Evolutionary conservation across 2,888 invertebrate genomes (phyloP).

Genomic region (Pollenia amentaria): DNA sequence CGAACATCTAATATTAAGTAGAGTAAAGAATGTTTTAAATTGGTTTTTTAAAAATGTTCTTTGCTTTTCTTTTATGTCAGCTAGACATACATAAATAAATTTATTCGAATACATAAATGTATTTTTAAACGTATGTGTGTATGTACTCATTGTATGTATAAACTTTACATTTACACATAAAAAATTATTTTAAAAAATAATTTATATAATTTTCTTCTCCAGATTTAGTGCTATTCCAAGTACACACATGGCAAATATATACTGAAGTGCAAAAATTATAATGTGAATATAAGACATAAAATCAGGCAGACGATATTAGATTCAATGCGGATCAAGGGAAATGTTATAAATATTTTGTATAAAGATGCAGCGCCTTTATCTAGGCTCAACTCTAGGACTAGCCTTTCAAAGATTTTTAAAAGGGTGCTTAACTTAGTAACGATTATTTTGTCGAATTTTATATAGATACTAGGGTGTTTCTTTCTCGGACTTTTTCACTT

Average conservation of each 20-base stretch:
- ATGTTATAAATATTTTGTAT: no score
- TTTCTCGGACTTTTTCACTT: no score
- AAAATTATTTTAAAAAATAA: slow-evolving; percentile 16
- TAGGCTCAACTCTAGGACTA: no score
- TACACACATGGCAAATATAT: neutral
- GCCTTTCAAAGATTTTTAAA: no score
- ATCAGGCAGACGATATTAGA: no score
- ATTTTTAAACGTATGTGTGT: no score
- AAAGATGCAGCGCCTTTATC: no score
- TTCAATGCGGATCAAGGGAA: neutral
- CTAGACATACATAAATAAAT: neutral
- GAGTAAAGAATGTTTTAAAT: slow-evolving; percentile 41
- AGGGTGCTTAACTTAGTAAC: no score
- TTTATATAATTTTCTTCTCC: neutral
- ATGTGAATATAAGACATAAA: no score
- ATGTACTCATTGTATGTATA: no score
- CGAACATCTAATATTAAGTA: slow-evolving; percentile 15
- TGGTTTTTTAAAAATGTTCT: slow-evolving; percentile 39
- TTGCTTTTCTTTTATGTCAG: slow-evolving; percentile 3
- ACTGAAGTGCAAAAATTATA: neutral
- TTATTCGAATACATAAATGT: neutral
- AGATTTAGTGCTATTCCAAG: slow-evolving; percentile 27
- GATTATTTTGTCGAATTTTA: no score
- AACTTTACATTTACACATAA: neutral
- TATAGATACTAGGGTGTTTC: no score